Conservation (phyloP, 2,888 invertebrate species). For the Apomyelois bistriatella region DNA sequence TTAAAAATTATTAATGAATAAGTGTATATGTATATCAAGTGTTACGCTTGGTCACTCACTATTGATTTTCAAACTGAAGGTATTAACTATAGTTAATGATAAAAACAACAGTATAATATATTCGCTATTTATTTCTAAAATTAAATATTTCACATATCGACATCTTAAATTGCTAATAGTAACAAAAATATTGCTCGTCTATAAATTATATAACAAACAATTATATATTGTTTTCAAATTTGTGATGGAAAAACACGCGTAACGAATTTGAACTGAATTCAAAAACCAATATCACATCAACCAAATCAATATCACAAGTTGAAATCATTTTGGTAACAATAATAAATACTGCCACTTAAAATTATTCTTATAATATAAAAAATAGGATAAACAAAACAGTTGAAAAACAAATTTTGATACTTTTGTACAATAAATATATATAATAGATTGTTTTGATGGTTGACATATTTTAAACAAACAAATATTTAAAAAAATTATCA, state of each 20-base stretch:
- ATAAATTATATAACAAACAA: conserved; percentile 42
- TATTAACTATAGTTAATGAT: conserved; percentile 17
- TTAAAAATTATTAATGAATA: no score
- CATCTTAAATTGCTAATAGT: conserved; percentile 59
- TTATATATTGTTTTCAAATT: conserved; percentile 12
- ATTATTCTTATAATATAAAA: neutral
- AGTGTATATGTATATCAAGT: no score
- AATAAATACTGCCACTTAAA: neutral
- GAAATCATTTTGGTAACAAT: neutral
- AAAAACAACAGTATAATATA: conserved; percentile 50
- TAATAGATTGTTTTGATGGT: no score
- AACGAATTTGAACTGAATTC: conserved; percentile 4
- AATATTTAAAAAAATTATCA: no score
- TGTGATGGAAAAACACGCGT: conserved; percentile 15
- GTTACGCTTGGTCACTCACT: no score
- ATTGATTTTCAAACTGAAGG: no score
- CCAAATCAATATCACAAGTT: conserved; percentile 1
- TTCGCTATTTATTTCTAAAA: conserved; percentile 65
- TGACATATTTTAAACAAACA: neutral
- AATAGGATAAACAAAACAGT: neutral
- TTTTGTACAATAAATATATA: no score
- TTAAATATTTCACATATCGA: conserved; percentile 62
- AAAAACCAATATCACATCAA: conserved; percentile 10
- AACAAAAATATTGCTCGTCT: conserved; percentile 74
- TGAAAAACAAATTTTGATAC: neutral